Conservation (phyloP, 1,140 invertebrate species). For the Leptinotarsa lineolata region DNA sequence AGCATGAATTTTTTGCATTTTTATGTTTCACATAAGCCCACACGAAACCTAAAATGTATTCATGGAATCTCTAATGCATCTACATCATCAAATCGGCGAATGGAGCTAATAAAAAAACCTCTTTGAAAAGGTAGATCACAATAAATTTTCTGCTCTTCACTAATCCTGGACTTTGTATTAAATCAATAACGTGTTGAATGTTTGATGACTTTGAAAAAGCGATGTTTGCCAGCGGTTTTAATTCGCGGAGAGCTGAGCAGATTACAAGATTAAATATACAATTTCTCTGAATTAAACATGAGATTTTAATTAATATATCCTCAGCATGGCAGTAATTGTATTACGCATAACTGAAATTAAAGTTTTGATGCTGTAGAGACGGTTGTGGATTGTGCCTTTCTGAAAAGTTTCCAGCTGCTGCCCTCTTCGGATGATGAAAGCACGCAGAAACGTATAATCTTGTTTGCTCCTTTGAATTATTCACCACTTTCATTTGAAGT, state of each 20-base stretch:
- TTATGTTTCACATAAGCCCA: too few species aligned
- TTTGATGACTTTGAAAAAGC: slow-evolving; percentile 45
- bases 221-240: slow-evolving; percentile 52
- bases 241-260: slow-evolving; percentile 51
- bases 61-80: too few species aligned
- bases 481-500: slow-evolving; percentile 8
- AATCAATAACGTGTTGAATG: slow-evolving; percentile 38
- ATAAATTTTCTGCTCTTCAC: slow-evolving; percentile 14
- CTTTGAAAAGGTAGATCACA: slow-evolving; percentile 11
- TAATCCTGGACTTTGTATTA: slow-evolving; percentile 40
- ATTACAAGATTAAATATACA: slow-evolving; percentile 55
- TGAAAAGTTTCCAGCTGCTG: neutral
- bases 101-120: neutral
- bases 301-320: slow-evolving; percentile 56
- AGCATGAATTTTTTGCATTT: too few species aligned
- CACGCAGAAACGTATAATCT: slow-evolving; percentile 19
- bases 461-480: slow-evolving; percentile 14
- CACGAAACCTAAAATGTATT: too few species aligned
- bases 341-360: slow-evolving; percentile 49
- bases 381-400: neutral
- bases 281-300: slow-evolving; percentile 55
- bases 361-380: slow-evolving; percentile 41
- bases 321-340: slow-evolving; percentile 49
- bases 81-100: neutral
- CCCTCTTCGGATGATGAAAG: slow-evolving; percentile 25